Evolutionary conservation across 2,888 invertebrate species (phyloP).

Genomic region (Arctia plantaginis): DNA sequence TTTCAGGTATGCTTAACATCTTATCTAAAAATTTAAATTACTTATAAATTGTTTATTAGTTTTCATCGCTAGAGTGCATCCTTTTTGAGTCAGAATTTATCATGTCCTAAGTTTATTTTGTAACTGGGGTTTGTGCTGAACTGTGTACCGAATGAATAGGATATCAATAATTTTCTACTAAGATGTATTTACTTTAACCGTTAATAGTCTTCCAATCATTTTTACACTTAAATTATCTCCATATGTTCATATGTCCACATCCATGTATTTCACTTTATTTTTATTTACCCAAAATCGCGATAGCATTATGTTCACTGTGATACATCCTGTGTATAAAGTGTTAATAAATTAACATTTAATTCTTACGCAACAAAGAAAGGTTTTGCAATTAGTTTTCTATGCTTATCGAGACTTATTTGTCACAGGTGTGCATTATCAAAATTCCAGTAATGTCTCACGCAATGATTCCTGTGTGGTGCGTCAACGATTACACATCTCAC

Average conservation of each 20-base stretch:
- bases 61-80: not conserved
- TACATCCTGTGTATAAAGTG: no score
- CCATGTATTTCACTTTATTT: no score
- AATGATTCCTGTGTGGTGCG: conserved; percentile 4
- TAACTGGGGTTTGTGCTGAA: not conserved
- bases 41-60: not conserved
- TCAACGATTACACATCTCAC: conserved; percentile 16
- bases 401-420: not conserved
- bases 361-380: not conserved
- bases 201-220: not conserved
- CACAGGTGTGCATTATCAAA: not conserved
- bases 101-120: not conserved
- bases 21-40: no score
- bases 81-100: not conserved
- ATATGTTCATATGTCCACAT: no score
- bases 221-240: not conserved
- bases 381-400: not conserved
- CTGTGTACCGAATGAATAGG: not conserved
- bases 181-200: not conserved
- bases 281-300: not conserved
- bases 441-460: not conserved
- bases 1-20: no score
- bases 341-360: not conserved
- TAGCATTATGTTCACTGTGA: not conserved
- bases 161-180: not conserved